These are phyloP conservation scores for Scrobipalpa atriplicella DNA, from an alignment of 2,888 invertebrate species.

Conservation along the genomic window DNA sequence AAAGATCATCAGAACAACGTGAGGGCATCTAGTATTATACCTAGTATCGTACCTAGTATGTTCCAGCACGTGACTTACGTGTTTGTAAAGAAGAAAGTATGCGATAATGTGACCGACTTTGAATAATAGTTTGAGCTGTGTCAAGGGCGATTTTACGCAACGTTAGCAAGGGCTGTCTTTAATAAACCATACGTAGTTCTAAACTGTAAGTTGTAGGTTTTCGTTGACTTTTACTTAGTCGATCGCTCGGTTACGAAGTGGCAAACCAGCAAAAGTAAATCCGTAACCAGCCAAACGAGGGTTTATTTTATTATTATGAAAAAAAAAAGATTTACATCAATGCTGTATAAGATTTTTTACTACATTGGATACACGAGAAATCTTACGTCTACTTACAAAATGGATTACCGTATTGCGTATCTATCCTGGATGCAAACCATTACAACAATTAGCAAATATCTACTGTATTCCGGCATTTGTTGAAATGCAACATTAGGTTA, in stretches of 20 bases:
- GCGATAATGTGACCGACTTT: slow-evolving; percentile 11
- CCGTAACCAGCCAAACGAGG: too few relatives aligned
- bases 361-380: background rate
- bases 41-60: background rate
- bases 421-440: background rate
- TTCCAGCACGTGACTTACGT: background rate
- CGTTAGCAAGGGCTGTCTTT: background rate
- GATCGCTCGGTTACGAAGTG: too few relatives aligned
- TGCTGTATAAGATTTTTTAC: background rate
- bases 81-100: background rate
- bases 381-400: background rate
- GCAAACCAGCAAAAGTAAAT: too few relatives aligned
- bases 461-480: background rate
- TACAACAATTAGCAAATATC: slow-evolving; percentile 1
- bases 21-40: background rate
- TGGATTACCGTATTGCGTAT: background rate
- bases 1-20: background rate
- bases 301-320: too few relatives aligned
- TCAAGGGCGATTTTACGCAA: slow-evolving; percentile 10
- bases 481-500: slow-evolving; percentile 1
- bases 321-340: too few relatives aligned
- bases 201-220: background rate
- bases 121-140: background rate
- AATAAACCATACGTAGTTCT: background rate
- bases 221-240: background rate